These are phyloP conservation scores for Caretta caretta DNA, from an alignment of 2,113 vertebrate genomes.

Conservation along the genomic window DNA sequence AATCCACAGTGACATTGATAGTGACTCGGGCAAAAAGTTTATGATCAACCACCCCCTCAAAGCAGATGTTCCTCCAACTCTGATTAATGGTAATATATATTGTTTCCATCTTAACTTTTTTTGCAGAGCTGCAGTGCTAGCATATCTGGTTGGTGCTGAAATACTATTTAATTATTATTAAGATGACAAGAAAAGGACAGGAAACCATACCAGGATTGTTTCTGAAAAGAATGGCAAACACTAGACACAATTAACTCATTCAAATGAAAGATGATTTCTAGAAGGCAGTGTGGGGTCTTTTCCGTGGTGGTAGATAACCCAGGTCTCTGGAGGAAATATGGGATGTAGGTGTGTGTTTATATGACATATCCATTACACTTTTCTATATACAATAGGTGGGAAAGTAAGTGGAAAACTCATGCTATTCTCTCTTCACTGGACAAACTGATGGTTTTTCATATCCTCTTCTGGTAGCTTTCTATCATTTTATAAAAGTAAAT, in stretches of 20 bases:
- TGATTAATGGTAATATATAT: not conserved
- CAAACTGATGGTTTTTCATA: not conserved
- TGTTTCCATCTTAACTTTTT: conserved; percentile 13
- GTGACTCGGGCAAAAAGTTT: not conserved
- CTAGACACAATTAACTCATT: not conserved
- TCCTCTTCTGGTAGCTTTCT: conserved; percentile 44
- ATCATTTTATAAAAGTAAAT: conserved; percentile 24
- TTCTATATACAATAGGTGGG: conserved; percentile 6
- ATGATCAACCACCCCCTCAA: not conserved
- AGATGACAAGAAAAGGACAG: not conserved
- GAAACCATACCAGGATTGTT: not conserved
- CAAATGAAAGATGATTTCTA: not conserved
- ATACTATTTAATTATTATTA: not conserved
- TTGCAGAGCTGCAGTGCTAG: not conserved
- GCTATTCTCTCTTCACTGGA: conserved; percentile 30
- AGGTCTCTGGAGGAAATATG: not conserved
- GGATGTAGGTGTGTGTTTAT: not conserved
- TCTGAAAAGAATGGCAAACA: not conserved
- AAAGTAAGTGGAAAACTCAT: not conserved
- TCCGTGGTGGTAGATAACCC: not conserved
- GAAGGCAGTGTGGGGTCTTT: not conserved
- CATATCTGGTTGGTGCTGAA: not conserved
- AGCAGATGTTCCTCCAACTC: not conserved
- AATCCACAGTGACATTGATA: not conserved
- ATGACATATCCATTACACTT: not conserved